Percentiles rank a stretch among this genome's conserved stretches.
phyloP scores from a whole-genome alignment of 2,797 vertebrate species.

The Micropoecilia bifurca region DNA sequence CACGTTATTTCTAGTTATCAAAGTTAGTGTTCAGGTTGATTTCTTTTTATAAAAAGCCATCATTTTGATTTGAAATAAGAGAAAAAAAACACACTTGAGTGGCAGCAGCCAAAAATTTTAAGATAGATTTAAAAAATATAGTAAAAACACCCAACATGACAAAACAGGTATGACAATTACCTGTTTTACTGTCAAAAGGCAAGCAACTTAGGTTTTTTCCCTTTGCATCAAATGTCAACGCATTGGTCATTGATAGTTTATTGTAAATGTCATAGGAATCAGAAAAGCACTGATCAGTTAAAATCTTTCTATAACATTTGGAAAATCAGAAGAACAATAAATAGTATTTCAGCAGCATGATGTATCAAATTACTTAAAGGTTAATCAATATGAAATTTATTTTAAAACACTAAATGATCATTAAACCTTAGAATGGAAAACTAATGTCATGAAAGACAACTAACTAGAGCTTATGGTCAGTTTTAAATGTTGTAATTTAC shows the following conservation, averaged over 20 bases:
- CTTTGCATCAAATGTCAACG: not conserved
- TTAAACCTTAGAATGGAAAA: not conserved
- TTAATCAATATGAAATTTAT: no score
- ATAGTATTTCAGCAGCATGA: not conserved
- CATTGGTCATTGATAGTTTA: no score
- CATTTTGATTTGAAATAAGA: not conserved
- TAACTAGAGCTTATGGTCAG: not conserved
- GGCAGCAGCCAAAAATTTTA: not conserved
- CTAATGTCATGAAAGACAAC: not conserved
- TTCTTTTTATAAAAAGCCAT: not conserved
- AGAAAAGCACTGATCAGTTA: not conserved
- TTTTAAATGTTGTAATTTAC: not conserved
- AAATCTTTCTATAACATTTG: not conserved
- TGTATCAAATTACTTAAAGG: no score
- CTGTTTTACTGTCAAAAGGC: no score
- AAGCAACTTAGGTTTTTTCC: not conserved
- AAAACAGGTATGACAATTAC: no score
- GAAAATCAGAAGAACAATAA: not conserved
- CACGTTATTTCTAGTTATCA: not conserved
- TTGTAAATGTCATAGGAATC: no score
- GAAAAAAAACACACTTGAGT: not conserved
- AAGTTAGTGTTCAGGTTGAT: not conserved
- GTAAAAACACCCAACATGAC: no score
- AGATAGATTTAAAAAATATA: not conserved
- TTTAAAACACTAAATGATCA: no score